These are phyloP conservation scores for Iguana delicatissima DNA, from an alignment of 2,797 vertebrate species.

Conservation along the genomic window DNA sequence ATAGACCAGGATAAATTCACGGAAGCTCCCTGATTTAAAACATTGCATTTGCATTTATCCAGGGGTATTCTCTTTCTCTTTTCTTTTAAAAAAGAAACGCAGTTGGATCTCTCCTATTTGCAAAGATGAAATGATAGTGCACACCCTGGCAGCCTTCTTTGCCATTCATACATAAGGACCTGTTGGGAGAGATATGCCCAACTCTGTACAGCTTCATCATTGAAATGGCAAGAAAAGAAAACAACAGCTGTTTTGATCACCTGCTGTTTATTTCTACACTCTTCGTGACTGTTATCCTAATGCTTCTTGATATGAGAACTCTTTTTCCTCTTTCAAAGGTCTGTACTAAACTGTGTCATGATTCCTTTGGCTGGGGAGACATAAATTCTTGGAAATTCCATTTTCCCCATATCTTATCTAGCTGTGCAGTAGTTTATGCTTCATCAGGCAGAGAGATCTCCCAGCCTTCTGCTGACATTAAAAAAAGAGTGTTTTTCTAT, in stretches of 20 bases:
- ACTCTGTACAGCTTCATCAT: background rate
- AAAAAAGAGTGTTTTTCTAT: constrained; percentile 25
- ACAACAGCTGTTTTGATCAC: constrained; percentile 5
- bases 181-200: constrained; percentile 6
- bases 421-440: background rate
- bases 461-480: background rate
- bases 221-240: constrained; percentile 34
- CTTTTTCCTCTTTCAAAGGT: background rate
- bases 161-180: constrained; percentile 10
- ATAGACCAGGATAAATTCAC: background rate
- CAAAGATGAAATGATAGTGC: background rate
- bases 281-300: constrained; percentile 22
- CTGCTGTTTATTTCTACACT: constrained; percentile 8
- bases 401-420: constrained; percentile 27
- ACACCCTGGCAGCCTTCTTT: background rate
- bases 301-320: constrained; percentile 3
- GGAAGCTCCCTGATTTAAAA: background rate
- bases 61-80: background rate
- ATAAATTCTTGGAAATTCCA: background rate
- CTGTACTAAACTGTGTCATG: background rate
- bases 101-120: background rate
- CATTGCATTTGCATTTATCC: background rate
- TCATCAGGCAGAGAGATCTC: background rate
- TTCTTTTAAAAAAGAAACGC: background rate
- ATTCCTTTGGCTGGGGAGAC: background rate